Conservation (phyloP, 2,888 invertebrate genomes). For the Aplocera efformata region DNA sequence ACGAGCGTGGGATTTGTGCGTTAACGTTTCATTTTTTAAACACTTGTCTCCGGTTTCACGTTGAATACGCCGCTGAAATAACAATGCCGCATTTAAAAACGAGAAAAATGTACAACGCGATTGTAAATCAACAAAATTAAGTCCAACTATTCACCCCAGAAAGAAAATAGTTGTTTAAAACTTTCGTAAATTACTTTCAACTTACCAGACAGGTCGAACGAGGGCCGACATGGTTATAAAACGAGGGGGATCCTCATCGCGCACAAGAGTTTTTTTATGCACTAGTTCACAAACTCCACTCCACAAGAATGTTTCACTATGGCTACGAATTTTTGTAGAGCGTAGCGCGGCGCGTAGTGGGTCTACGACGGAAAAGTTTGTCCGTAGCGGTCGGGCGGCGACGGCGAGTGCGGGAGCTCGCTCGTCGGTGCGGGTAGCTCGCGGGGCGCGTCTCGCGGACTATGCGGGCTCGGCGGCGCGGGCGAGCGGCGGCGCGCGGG, state of each 20-base stretch:
- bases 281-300: constrained; percentile 62
- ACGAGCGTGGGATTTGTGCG: constrained; percentile 79
- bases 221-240: constrained; percentile 80
- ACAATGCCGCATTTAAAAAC: constrained; percentile 44
- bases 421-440: constrained; percentile 63
- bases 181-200: constrained; percentile 34
- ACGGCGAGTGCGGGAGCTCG: constrained; percentile 47
- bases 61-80: constrained; percentile 69
- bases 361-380: constrained; percentile 64
- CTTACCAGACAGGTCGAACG: constrained; percentile 79
- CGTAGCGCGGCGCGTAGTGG: constrained; percentile 53
- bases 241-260: constrained; percentile 65
- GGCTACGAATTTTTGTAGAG: constrained; percentile 26
- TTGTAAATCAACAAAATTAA: constrained; percentile 32
- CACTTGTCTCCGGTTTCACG: constrained; percentile 59
- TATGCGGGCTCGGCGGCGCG: constrained; percentile 52
- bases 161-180: constrained; percentile 46
- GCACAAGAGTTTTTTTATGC: constrained; percentile 58
- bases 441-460: constrained; percentile 71
- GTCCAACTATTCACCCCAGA: constrained; percentile 43
- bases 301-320: constrained; percentile 51
- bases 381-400: constrained; percentile 52
- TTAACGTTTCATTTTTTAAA: constrained; percentile 54
- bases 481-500: constrained; percentile 37
- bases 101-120: constrained; percentile 33